phyloP scores from a whole-genome alignment of 2,888 invertebrate genomes.

The Calephelis perditalis region DNA sequence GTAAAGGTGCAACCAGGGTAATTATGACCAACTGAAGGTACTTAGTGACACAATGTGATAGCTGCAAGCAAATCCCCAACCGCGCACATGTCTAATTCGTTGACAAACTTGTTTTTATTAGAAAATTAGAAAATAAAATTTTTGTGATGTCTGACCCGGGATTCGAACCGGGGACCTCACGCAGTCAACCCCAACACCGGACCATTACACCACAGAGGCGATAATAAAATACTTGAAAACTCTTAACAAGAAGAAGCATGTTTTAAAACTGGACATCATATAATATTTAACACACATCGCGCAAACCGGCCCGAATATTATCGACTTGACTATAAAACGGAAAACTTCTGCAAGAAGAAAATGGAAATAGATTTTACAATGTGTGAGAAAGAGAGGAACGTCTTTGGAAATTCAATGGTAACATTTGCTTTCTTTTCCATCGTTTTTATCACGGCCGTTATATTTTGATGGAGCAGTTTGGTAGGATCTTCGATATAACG shows the following conservation, averaged over 20 bases:
- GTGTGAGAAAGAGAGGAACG: conserved; percentile 57
- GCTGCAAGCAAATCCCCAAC: too few species aligned
- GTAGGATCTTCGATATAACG: conserved; percentile 70
- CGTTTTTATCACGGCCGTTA: conserved; percentile 76
- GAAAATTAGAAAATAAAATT: too few species aligned
- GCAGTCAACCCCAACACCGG: too few species aligned
- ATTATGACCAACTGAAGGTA: too few species aligned
- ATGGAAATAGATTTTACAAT: conserved; percentile 44
- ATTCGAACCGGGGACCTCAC: too few species aligned
- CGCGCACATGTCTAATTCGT: too few species aligned
- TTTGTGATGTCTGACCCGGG: too few species aligned
- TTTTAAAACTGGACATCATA: conserved; percentile 65
- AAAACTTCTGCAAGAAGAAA: conserved; percentile 59
- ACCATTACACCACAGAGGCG: too few species aligned
- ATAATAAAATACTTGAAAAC: too few species aligned
- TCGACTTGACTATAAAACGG: conserved; percentile 70
- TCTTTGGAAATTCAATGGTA: conserved; percentile 71
- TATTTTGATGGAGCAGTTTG: conserved; percentile 75
- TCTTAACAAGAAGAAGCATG: conserved; percentile 32
- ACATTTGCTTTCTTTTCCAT: conserved; percentile 73
- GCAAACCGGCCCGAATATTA: conserved; percentile 68
- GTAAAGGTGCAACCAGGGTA: too few species aligned
- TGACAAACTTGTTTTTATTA: too few species aligned
- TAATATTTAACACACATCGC: conserved; percentile 74
- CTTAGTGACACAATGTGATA: too few species aligned